Percentiles rank a stretch among this genome's conserved stretches.
phyloP scores from a whole-genome alignment of 2,797 vertebrate species.

The Margarornis squamiger region DNA sequence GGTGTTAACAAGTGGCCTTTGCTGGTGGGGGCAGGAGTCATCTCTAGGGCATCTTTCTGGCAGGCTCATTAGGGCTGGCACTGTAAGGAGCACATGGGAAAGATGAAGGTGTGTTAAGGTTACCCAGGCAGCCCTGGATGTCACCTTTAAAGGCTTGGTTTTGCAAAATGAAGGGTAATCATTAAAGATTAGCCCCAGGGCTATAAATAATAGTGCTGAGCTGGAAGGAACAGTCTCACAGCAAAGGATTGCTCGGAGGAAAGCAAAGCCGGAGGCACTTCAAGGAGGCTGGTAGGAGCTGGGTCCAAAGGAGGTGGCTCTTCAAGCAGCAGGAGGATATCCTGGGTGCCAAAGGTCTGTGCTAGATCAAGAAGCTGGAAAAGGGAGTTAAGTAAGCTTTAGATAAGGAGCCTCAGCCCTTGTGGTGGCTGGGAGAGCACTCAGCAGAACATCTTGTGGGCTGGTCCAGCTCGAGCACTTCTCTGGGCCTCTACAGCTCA shows the following conservation, averaged over 20 bases:
- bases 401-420: not conserved
- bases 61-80: not conserved
- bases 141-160: slow-evolving; percentile 10
- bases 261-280: not conserved
- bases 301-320: not conserved
- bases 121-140: not conserved
- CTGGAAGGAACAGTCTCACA: slow-evolving; percentile 24
- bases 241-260: not conserved
- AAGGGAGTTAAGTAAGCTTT: not conserved
- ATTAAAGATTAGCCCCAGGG: slow-evolving; percentile 37
- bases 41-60: not conserved
- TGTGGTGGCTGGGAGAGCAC: not conserved
- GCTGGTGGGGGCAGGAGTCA: not conserved
- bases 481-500: not conserved
- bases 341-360: not conserved
- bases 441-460: not conserved
- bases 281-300: not conserved
- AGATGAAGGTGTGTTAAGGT: not conserved
- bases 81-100: not conserved
- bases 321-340: not conserved
- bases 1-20: slow-evolving; percentile 15
- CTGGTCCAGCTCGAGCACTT: not conserved
- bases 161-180: not conserved
- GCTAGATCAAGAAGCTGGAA: not conserved
- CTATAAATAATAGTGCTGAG: slow-evolving; percentile 69